A percentile compares a stretch with the other conserved stretches of the same genome.
Evolutionary conservation across 2,888 invertebrate species (phyloP).

Genomic region (Spilarctia lutea): DNA sequence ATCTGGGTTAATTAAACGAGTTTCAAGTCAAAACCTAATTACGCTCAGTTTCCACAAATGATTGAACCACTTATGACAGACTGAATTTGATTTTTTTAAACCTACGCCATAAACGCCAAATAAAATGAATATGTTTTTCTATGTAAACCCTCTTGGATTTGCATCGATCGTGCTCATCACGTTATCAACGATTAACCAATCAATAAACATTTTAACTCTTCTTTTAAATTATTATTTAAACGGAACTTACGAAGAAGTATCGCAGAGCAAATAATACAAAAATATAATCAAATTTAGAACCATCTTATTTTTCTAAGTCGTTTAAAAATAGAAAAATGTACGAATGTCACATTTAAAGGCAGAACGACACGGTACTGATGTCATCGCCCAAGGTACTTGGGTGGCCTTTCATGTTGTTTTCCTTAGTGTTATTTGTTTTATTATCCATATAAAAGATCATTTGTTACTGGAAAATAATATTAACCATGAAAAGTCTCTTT

Average conservation of each 20-base stretch:
- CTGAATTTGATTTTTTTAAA: neutral
- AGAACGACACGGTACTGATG: conserved; percentile 56
- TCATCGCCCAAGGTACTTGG: conserved; percentile 66
- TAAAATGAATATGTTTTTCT: too few relatives aligned
- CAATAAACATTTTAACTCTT: too few relatives aligned
- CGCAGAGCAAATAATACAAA: too few relatives aligned
- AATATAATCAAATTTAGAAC: neutral
- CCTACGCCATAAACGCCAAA: too few relatives aligned
- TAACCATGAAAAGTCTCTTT: neutral
- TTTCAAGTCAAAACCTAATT: neutral
- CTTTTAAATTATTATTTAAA: too few relatives aligned
- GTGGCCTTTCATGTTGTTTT: conserved; percentile 65
- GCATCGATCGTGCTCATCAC: too few relatives aligned
- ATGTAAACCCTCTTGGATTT: too few relatives aligned
- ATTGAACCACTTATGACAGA: too few relatives aligned
- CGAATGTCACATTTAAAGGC: conserved; percentile 14
- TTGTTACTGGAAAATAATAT: conserved; percentile 10
- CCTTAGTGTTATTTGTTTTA: conserved; percentile 54
- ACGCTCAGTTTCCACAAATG: neutral
- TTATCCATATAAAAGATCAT: conserved; percentile 15
- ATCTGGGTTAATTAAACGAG: neutral
- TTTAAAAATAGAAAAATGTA: neutral
- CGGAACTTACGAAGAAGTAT: too few relatives aligned
- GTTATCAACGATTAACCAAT: too few relatives aligned
- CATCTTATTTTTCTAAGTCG: neutral